Evolutionary conservation across 2,113 vertebrate genomes (phyloP).

Genomic region (Tenebrosternarchus preto): DNA sequence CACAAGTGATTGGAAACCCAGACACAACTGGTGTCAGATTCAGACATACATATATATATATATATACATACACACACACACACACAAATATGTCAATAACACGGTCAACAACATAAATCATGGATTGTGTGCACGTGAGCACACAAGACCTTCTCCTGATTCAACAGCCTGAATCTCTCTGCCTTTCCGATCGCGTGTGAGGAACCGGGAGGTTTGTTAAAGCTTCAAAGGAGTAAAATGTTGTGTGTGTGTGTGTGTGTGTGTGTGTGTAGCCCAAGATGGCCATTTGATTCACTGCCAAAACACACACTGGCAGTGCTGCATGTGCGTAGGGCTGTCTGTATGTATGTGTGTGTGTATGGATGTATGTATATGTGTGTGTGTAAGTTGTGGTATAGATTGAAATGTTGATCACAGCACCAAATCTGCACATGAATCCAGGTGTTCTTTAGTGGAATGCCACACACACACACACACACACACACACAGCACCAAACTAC

Average conservation of each 20-base stretch:
- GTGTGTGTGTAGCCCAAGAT: slow-evolving; percentile 37
- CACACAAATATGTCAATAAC: too few relatives aligned
- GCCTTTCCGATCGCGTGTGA: not conserved
- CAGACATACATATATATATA: too few relatives aligned
- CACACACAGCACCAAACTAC: slow-evolving; percentile 41
- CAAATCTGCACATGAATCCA: slow-evolving; percentile 43
- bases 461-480: slow-evolving; percentile 34
- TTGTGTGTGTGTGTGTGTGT: slow-evolving; percentile 26
- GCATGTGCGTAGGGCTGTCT: too few relatives aligned
- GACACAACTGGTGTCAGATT: too few relatives aligned
- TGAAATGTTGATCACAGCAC: slow-evolving; percentile 53
- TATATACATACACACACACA: not conserved
- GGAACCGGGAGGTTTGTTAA: not conserved
- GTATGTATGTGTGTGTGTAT: slow-evolving; percentile 33
- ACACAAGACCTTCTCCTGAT: not conserved
- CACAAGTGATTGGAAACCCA: too few relatives aligned
- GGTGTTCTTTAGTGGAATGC: slow-evolving; percentile 42
- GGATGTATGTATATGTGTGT: slow-evolving; percentile 32
- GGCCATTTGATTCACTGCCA: slow-evolving; percentile 49
- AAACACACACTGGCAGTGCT: slow-evolving; percentile 34
- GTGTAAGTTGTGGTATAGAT: slow-evolving; percentile 50
- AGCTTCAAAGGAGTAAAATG: slow-evolving; percentile 3
- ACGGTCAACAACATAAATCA: too few relatives aligned
- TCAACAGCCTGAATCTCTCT: not conserved
- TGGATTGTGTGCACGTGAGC: too few relatives aligned